These are phyloP conservation scores for Apamea anceps DNA, from an alignment of 2,888 invertebrate genomes.

Conservation along the genomic window DNA sequence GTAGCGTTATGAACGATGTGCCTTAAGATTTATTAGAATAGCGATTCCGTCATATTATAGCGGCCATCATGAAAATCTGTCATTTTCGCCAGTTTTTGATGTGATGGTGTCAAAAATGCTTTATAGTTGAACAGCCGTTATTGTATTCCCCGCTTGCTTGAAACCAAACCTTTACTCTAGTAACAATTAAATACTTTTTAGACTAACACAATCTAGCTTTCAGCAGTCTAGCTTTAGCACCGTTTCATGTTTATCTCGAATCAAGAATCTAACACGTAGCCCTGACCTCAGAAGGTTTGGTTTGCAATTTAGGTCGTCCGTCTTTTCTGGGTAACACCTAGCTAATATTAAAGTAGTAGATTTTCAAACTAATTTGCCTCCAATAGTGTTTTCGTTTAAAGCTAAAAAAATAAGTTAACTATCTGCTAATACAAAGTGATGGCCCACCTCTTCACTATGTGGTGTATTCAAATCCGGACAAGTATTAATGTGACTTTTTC, in stretches of 20 bases:
- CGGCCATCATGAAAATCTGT: neutral
- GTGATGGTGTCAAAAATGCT: neutral
- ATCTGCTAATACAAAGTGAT: neutral
- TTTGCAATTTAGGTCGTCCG: conserved; percentile 11
- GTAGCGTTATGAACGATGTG: neutral
- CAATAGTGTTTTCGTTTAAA: neutral
- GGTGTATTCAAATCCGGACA: neutral
- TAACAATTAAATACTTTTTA: neutral
- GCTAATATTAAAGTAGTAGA: neutral
- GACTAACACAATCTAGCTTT: neutral
- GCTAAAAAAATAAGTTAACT: neutral
- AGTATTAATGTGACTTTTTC: neutral
- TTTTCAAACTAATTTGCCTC: neutral
- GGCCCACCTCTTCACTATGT: neutral
- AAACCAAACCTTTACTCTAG: neutral
- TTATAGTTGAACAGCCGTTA: neutral
- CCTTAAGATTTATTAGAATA: neutral
- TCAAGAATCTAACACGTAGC: conserved; percentile 19
- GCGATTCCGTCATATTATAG: no score
- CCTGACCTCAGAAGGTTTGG: conserved; percentile 12
- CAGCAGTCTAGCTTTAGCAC: neutral
- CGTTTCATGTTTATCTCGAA: conserved; percentile 17
- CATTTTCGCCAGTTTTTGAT: neutral
- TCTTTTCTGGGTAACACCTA: conserved; percentile 8
- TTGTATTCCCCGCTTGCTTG: neutral